Evolutionary conservation across 2,888 invertebrate genomes (phyloP).

Genomic region (Lampropteryx suffumata): DNA sequence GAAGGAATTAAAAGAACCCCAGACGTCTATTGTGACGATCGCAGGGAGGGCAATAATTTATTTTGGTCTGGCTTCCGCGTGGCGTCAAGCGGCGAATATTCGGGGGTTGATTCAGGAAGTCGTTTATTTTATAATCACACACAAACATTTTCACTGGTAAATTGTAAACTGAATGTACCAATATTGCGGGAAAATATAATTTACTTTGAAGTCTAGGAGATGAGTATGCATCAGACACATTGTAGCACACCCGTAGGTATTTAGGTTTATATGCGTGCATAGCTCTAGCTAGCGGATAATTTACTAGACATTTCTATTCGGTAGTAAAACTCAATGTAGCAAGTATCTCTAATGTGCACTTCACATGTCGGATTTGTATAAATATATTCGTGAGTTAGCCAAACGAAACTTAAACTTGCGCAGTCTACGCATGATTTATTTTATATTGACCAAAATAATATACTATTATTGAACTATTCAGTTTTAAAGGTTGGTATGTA

Average conservation of each 20-base stretch:
- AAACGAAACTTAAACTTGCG: slow-evolving; percentile 6
- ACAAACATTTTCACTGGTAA: slow-evolving; percentile 18
- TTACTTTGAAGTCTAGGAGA: not conserved
- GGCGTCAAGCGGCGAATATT: slow-evolving; percentile 52
- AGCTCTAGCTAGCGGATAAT: slow-evolving; percentile 11
- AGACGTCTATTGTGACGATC: slow-evolving; percentile 58
- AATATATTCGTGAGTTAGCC: slow-evolving; percentile 14
- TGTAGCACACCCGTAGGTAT: slow-evolving; percentile 13
- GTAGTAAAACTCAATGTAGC: slow-evolving; percentile 13
- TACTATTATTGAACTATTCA: slow-evolving; percentile 8
- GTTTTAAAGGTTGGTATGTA: slow-evolving; percentile 32
- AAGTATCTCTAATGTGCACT: slow-evolving; percentile 13
- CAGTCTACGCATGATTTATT: not conserved
- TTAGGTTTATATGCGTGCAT: slow-evolving; percentile 13
- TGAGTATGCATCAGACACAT: slow-evolving; percentile 8
- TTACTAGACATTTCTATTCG: slow-evolving; percentile 22
- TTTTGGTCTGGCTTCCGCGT: slow-evolving; percentile 64
- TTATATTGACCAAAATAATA: not conserved
- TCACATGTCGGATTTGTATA: slow-evolving; percentile 30
- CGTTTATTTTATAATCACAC: slow-evolving; percentile 24
- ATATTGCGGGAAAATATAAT: slow-evolving; percentile 11
- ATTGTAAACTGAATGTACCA: slow-evolving; percentile 16
- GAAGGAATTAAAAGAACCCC: slow-evolving; percentile 51
- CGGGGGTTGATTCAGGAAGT: slow-evolving; percentile 44
- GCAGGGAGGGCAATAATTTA: slow-evolving; percentile 66